phyloP scores from a whole-genome alignment of 2,888 invertebrate genomes.

The Linnaemya tessellans region DNA sequence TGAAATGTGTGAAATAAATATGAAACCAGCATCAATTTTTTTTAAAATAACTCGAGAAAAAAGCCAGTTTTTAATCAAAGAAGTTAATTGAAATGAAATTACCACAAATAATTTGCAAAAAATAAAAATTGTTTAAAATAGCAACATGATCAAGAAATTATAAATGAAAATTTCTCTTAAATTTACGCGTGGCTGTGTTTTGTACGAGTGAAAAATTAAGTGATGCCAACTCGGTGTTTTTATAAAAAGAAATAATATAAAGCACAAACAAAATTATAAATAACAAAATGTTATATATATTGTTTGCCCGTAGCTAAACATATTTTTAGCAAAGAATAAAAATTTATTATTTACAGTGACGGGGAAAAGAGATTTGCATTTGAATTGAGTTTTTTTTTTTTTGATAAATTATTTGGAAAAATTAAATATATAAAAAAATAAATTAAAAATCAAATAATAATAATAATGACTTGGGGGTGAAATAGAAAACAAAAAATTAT shows the following conservation, averaged over 20 bases:
- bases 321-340: neutral
- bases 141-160: conserved; percentile 14
- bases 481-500: too few relatives aligned
- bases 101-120: conserved; percentile 34
- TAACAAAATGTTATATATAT: neutral
- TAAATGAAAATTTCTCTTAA: conserved; percentile 34
- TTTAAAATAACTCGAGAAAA: neutral
- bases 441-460: too few relatives aligned
- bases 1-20: neutral
- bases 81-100: neutral
- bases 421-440: too few relatives aligned
- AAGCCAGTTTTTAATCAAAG: neutral
- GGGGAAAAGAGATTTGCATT: too few relatives aligned
- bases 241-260: neutral
- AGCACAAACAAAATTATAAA: neutral
- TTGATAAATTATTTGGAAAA: too few relatives aligned
- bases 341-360: neutral
- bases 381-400: too few relatives aligned
- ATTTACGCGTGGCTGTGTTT: neutral
- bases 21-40: neutral
- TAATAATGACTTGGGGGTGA: too few relatives aligned
- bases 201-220: neutral
- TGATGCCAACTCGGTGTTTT: conserved; percentile 4
- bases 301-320: neutral
- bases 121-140: conserved; percentile 53